Evolutionary conservation across 2,888 invertebrate genomes (phyloP).

Genomic region (Theretra japonica): DNA sequence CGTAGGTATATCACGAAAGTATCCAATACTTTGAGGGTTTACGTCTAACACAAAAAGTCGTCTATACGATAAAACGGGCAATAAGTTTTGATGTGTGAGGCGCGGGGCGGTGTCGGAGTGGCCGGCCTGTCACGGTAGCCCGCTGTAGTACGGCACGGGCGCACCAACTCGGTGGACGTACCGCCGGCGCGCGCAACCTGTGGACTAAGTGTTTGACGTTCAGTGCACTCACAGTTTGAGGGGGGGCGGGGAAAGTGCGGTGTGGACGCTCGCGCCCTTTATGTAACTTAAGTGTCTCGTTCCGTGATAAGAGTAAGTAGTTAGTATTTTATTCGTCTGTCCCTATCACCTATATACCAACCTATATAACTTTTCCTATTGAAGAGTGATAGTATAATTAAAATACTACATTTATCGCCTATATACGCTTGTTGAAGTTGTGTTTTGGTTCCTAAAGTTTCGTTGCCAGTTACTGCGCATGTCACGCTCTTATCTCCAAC

Average conservation of each 20-base stretch:
- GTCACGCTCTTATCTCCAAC: slow-evolving; percentile 24
- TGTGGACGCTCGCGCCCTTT: slow-evolving; percentile 61
- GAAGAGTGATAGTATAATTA: too few relatives aligned
- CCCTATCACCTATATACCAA: neutral
- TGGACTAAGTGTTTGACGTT: slow-evolving; percentile 51
- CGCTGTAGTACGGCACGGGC: slow-evolving; percentile 75
- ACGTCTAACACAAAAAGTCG: slow-evolving; percentile 68
- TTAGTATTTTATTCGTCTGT: slow-evolving; percentile 1
- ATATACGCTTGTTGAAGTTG: neutral
- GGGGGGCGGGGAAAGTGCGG: slow-evolving; percentile 66
- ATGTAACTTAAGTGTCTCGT: slow-evolving; percentile 73
- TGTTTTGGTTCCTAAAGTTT: neutral
- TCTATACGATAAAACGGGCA: slow-evolving; percentile 68
- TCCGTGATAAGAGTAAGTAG: slow-evolving; percentile 80
- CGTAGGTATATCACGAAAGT: too few relatives aligned
- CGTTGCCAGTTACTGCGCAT: slow-evolving; percentile 18
- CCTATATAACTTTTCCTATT: too few relatives aligned
- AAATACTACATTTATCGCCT: too few relatives aligned
- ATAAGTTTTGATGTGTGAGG: slow-evolving; percentile 50
- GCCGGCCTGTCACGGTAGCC: slow-evolving; percentile 43
- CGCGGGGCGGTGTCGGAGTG: slow-evolving; percentile 28
- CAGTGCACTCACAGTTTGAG: slow-evolving; percentile 56
- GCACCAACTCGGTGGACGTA: slow-evolving; percentile 69
- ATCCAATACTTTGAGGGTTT: slow-evolving; percentile 45
- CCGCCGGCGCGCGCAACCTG: slow-evolving; percentile 66